Percentiles rank a stretch among this genome's conserved stretches.
phyloP scores from a whole-genome alignment of 2,888 invertebrate genomes.

The Drosophila heteroneura region DNA sequence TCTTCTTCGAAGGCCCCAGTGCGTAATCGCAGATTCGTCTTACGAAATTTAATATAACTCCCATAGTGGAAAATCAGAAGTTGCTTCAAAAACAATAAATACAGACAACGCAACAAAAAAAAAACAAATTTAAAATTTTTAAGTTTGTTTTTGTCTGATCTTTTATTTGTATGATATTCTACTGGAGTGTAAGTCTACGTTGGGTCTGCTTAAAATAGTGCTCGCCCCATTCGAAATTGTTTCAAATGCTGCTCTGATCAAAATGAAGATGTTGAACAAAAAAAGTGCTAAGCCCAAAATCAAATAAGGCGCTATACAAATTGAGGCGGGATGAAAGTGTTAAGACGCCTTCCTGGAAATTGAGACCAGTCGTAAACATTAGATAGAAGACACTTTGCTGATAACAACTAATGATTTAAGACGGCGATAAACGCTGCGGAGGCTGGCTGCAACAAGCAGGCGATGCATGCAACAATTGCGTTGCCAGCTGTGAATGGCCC shows the following conservation, averaged over 20 bases:
- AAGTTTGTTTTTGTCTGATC: no score
- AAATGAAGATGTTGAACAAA: background rate
- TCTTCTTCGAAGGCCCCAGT: background rate
- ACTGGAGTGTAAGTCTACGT: no score
- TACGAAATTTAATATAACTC: no score
- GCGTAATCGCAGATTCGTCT: fast-evolving
- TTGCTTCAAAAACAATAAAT: no score
- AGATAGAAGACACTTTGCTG: slow-evolving; percentile 50
- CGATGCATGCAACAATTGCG: slow-evolving; percentile 33
- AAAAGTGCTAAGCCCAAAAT: slow-evolving; percentile 15
- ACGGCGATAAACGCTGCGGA: slow-evolving; percentile 52
- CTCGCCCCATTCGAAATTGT: no score
- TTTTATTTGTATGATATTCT: no score
- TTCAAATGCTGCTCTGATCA: background rate
- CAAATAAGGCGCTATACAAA: slow-evolving; percentile 46
- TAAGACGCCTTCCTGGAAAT: slow-evolving; percentile 64
- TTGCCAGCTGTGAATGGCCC: slow-evolving; percentile 37
- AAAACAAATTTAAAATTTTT: no score
- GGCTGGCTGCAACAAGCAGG: slow-evolving; percentile 51
- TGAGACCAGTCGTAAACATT: slow-evolving; percentile 40
- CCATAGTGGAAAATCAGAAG: no score
- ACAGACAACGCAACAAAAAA: no score
- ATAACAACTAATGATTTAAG: slow-evolving; percentile 65
- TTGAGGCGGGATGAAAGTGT: slow-evolving; percentile 69
- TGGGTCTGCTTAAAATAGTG: no score